Evolutionary conservation across 2,797 vertebrate species (phyloP), one percentile per base, ranked within the genome.

Genomic region (Tokudaia tokunoshimensis): DNA sequence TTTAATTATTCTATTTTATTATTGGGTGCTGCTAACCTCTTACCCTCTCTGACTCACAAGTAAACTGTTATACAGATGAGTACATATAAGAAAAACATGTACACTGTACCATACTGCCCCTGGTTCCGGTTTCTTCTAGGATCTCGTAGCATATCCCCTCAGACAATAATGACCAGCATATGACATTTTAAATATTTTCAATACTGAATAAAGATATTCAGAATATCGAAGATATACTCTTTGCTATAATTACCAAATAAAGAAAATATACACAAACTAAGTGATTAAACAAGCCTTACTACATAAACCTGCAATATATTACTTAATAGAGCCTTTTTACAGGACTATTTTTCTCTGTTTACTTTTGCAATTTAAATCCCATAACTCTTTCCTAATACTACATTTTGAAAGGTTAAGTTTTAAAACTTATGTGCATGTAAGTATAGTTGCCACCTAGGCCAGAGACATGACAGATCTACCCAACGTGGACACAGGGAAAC

Each of bases 151-250:
- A 88, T n/a, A 34, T 37, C 9, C 10, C 55, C 9, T 61, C 65
- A 57, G 57, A 67, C 65, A 59, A 78, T 20, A 8, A 15, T 41
- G n/a, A 55, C 26, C 44, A 50, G 15, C 37, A 44, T 29, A 61
- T 24, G 84, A 70, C 91, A 85, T 94, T 97, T 92, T 91, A 91
- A 91, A 87, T 59, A 37, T 90, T 70, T 86, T 76, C 47, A 96
- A 57, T 72, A 93, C 2, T 72, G n/a, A 92, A 92, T 76, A 92
- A 41, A 90, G 37, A 52, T 67, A 86, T 74, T 19, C 34, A 93
- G 80, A 86, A 41, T 79, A 80, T 72, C 93, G 57, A 95, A 93
- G 15, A 96, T 96, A 88, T 78, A 91, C 7, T 26, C 22, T 93
- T 57, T 65, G 81, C 22, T 72, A 17, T 70, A 91, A 96, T 59